Base-by-base conservation (phyloP, 2,888 invertebrate genomes). In the Drosophila monieri region DNA sequence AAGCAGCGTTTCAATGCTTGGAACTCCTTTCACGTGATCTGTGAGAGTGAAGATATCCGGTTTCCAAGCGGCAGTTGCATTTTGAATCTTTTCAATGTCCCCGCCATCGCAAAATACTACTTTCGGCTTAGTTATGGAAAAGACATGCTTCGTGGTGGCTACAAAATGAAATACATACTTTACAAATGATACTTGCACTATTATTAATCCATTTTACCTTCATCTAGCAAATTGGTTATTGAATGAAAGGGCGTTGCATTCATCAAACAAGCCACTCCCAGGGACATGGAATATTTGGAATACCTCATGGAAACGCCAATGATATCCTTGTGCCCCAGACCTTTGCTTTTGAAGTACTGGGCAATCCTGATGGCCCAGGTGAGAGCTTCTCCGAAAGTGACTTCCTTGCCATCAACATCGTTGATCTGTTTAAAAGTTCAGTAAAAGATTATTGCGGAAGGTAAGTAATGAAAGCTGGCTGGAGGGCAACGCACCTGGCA, bases 241-340 rank as follows among this genome's bases (percentile, higher is more conserved):
- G 84, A 69, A 55, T 87, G 89, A 8, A 90, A 75, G 14, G 85
- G 77, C 1, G 76, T 76, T 1, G 80, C 81, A 58, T 83, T 77
- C 25, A 79, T 48, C 3, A 89, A 54, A 2, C 76, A 74, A 3
- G 70, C 88, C 14, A 87, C 73, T 1, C 74, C 83, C 1, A 79
- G 15, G 0, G 89, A 83, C 25, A 85, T 78, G 0, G 89, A 54
- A 23, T 74, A 73, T n/a, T 74, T 79, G 25, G 77, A 72, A 47
- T 89, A 87, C 9, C 64, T 59, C 2, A 83, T 83, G 8, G 80
- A 58, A 15, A 89, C 73, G 4, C 88, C 84, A 30, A 89, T 70
- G 10, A 89, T 65, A 43, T 88, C 80, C 6, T 78, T 76, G 27
- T 85, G 77, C 0, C 71, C 57, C 1, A 87, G 53, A 6, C 75